A percentile compares a stretch with the other conserved stretches of the same genome.
phyloP scores from a whole-genome alignment of 2,113 vertebrate species.

The Notothenia rossii region DNA sequence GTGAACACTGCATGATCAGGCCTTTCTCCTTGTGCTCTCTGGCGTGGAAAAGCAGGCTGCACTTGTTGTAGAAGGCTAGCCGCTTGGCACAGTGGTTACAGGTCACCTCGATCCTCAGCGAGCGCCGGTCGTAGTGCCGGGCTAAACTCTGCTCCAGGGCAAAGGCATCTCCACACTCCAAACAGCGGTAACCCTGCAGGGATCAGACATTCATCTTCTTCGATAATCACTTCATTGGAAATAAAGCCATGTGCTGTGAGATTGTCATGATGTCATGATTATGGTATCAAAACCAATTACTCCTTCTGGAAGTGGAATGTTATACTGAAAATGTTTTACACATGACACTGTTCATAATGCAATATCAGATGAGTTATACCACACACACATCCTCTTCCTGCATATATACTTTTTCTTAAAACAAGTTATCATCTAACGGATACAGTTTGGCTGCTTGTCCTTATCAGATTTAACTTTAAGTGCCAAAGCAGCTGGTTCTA shows the following conservation, averaged over 20 bases:
- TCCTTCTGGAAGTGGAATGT: neutral
- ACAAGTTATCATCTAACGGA: neutral
- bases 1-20: constrained; percentile 98
- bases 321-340: neutral
- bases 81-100: constrained; percentile 97
- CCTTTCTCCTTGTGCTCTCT: constrained; percentile 97
- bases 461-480: neutral
- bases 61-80: constrained; percentile 98
- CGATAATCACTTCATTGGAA: neutral
- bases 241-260: neutral
- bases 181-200: constrained; percentile 90
- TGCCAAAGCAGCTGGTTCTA: neutral
- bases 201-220: neutral
- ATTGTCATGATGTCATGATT: constrained; percentile 3
- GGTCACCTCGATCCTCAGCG: constrained; percentile 96
- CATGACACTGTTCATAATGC: neutral
- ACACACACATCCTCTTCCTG: neutral
- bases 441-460: neutral
- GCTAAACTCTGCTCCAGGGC: constrained; percentile 94
- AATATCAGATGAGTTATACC: neutral
- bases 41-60: constrained; percentile 94
- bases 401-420: neutral
- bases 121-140: constrained; percentile 93
- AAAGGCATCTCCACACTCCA: constrained; percentile 95
- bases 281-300: neutral